Evolutionary conservation across 23 tunicate genomes (phyloP).

Genomic region (Trididemnum nubilum): DNA sequence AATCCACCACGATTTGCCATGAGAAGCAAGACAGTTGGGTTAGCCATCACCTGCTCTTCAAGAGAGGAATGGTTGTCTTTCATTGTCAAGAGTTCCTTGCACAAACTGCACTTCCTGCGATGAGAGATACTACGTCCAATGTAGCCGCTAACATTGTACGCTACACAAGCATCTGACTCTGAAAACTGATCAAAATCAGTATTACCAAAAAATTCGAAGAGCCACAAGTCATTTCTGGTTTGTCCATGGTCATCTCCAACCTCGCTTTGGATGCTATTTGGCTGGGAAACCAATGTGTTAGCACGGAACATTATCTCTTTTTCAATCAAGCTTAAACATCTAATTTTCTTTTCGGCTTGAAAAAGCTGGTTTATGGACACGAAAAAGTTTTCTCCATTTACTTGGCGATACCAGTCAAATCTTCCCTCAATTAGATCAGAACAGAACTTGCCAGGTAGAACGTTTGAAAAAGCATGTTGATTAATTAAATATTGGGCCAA

Average conservation of each 20-base stretch:
- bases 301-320: background rate
- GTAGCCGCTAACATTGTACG: conserved; percentile 3
- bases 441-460: conserved; percentile 9
- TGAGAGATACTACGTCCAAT: background rate
- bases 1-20: background rate
- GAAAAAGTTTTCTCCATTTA: conserved; percentile 24
- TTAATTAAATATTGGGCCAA: background rate
- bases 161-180: background rate
- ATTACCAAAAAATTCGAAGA: background rate
- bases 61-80: background rate
- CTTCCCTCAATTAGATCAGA: conserved; percentile 5
- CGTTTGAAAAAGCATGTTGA: background rate
- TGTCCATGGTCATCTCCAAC: background rate
- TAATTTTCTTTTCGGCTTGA: conserved; percentile 6
- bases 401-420: conserved; percentile 27
- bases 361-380: background rate
- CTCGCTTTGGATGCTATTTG: background rate
- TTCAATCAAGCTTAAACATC: background rate
- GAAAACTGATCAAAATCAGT: background rate
- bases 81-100: background rate
- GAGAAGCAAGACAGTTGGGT: background rate
- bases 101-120: background rate
- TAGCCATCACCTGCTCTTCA: conserved; percentile 1
- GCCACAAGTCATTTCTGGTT: background rate
- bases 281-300: background rate